Conservation (phyloP, 64 coral and sea anemone species). For the Stichodactyla helianthus region DNA sequence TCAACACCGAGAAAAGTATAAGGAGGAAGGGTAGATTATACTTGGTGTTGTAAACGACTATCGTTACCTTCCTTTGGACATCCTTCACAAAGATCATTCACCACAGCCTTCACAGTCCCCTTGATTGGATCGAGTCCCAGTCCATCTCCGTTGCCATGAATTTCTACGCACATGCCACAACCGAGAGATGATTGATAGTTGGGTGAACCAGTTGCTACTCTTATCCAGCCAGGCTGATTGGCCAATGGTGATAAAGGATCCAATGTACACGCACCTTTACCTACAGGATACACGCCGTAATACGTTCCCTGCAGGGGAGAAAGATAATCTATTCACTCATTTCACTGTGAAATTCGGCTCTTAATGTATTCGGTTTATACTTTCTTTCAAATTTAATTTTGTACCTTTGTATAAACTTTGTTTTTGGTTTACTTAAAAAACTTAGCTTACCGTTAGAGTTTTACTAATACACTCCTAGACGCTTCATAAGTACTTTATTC, state of each 20-base stretch:
- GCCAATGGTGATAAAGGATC: constrained; percentile 76
- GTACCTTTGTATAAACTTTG: too few species aligned
- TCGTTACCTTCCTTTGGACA: constrained; percentile 58
- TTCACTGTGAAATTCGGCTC: too few species aligned
- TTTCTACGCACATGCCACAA: constrained; percentile 95
- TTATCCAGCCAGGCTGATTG: constrained; percentile 76
- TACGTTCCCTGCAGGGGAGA: constrained; percentile 54
- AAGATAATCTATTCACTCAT: neutral
- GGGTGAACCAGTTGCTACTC: constrained; percentile 51
- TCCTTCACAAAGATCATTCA: constrained; percentile 70
- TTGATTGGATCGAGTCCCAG: constrained; percentile 69
- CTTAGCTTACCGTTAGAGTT: too few species aligned
- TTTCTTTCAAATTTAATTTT: too few species aligned
- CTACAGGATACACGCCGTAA: constrained; percentile 68
- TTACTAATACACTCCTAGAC: too few species aligned
- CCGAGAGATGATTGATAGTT: constrained; percentile 81
- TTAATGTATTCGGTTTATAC: too few species aligned
- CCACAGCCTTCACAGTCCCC: constrained; percentile 55
- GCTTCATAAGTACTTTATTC: too few species aligned
- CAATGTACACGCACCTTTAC: constrained; percentile 77
- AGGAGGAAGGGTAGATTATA: neutral
- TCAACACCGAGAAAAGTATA: neutral
- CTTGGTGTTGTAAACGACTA: neutral
- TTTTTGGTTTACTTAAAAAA: too few species aligned
- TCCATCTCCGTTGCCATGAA: constrained; percentile 64